Percentiles rank a stretch among this genome's conserved stretches.
Conservation (phyloP, 2,888 invertebrate species). For the Morpho helenor region DNA sequence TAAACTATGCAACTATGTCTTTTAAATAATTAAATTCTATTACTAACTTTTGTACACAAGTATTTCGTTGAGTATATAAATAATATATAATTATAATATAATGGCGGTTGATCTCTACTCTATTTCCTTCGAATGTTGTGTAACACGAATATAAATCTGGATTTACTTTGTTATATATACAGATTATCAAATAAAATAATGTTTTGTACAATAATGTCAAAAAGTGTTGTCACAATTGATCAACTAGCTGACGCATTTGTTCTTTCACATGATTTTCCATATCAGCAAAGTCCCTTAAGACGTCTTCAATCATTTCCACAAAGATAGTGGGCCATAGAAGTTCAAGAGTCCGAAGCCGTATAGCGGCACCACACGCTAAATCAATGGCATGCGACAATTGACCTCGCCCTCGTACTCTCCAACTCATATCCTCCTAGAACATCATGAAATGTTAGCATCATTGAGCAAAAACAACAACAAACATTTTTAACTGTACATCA, state of each 20-base stretch:
- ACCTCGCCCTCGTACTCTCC: constrained; percentile 86
- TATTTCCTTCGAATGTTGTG: no score
- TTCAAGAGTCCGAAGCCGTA: constrained; percentile 86
- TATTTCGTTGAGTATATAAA: no score
- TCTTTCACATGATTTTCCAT: constrained; percentile 89
- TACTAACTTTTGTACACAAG: no score
- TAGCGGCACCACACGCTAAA: constrained; percentile 86
- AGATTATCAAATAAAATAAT: no score
- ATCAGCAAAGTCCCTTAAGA: constrained; percentile 88
- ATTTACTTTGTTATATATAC: no score
- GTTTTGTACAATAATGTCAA: not conserved
- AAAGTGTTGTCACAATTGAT: constrained; percentile 29
- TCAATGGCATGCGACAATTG: constrained; percentile 85
- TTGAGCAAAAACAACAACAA: not conserved
- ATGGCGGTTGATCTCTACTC: no score
- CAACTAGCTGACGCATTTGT: constrained; percentile 77
- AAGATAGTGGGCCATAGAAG: constrained; percentile 88
- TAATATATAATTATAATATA: no score
- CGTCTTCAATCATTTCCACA: constrained; percentile 87
- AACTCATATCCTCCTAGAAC: constrained; percentile 82
- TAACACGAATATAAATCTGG: no score
- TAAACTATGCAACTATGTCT: no score
- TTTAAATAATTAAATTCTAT: no score
- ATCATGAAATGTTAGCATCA: not conserved
- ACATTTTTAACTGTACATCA: no score